Evolutionary conservation across 1,140 invertebrate genomes (phyloP), one percentile per base, ranked within the genome.

Genomic region (Zaprionus lachaisei): DNA sequence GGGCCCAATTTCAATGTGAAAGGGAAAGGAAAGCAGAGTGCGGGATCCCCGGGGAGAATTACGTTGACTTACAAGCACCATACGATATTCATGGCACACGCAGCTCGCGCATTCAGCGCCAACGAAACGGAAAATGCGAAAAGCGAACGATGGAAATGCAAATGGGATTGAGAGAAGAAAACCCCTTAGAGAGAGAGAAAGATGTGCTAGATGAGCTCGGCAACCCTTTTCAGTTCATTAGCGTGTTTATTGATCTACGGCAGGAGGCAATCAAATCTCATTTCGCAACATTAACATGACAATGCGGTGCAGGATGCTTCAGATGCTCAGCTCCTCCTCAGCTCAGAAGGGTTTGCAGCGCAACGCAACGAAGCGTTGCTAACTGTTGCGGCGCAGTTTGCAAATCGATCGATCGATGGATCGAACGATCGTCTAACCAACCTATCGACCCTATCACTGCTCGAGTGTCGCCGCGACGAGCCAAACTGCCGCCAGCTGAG

Each of bases 281-380:
- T 89, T 90, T 85, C 64, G 84, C 79, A 79, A 77, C 72, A 89
- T 89, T 89, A 90, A 77, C 85, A 89, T 89, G 85, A 89, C 85
- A 89, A 89, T 77, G 74, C 68, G 54, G 37, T 57, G 51, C 64
- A 28, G 20, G 28, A 63, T 56, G 41, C 41, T 2, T 17, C 41
- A 44, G 5, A 5, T n/a, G 5, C 7, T 17, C 41, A 17, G 15
- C 15, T 41, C 5, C 15, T n/a, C 54, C 37, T 38, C 51, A 70
- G 41, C 17, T 6, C 7, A 6, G 15, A 28, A 17, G 44, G 22
- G 57, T 26, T 51, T 26, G 26, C 41, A 64, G 7, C n/a, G 66
- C 84, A 87, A 2, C 24, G 24, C 24, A 26, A 11, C 70, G 74
- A 83, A 79, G 85, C 82, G 73, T 78, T 41, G 62, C 80, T 80